Base-by-base conservation (phyloP, 1,140 invertebrate species). In the Cydia amplana region DNA sequence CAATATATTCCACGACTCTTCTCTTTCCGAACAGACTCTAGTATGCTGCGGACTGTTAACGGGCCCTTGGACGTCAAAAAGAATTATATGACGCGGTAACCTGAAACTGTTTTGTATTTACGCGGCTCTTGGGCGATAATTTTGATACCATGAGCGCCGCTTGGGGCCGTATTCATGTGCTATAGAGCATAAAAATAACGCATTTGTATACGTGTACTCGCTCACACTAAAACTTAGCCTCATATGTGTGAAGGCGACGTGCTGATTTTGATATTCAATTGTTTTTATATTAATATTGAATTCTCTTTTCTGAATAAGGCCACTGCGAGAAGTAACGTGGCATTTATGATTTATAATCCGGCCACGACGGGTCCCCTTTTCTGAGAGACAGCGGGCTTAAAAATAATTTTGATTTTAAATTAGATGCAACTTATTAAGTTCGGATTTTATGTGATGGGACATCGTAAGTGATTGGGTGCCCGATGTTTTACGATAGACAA, bases 281-380 rank as follows among this genome's bases (percentile, higher is more conserved):
- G 49, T n/a, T 46, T 46, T 16, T 18, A 51, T 51, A 51, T 51
- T 9, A 2, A 23, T 60, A 23, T 60, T 60, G 55, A 60, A 60
- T 23, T 23, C 55, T 3, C 10, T 6, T 73, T 43, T 76, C 55
- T 60, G 55, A 60, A 60, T 60, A 23, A n/a, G 51, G 51, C 12
- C 14, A 0, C 55, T 20, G 20, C 77, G 80, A 23, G 9, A n/a
- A 77, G 83, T 87, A 85, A 90, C 88, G 85, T 90, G 89, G 87
- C 90, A 87, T 86, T 87, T 91, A 89, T 92, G 90, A 91, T 92
- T 92, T 92, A 92, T 90, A 90, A 90, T 88, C 86, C 85, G 85
- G 87, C 81, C 87, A 80, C 87, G 89, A 86, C 88, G 85, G 83
- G 85, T 88, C 86, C 80, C 80, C 85, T 83, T 81, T 84, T 84